These are phyloP conservation scores for Acronicta leporina DNA, from an alignment of 2,888 invertebrate species.

Conservation along the genomic window DNA sequence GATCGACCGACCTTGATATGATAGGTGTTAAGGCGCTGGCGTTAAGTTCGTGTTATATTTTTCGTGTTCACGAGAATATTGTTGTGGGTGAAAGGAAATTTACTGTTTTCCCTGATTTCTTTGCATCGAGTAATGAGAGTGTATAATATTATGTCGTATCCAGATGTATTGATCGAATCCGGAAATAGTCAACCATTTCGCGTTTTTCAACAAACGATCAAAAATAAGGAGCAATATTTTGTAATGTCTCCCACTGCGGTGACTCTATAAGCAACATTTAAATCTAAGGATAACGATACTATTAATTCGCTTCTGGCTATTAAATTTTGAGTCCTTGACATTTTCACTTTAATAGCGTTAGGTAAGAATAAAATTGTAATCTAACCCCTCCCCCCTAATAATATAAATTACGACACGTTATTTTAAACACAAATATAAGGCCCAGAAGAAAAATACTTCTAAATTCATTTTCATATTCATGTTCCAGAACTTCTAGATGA, in stretches of 20 bases:
- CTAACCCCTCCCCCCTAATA: no score
- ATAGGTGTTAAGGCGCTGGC: constrained; percentile 35
- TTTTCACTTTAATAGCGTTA: not conserved
- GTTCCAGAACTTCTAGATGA: constrained; percentile 18
- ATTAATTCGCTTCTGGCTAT: constrained; percentile 17
- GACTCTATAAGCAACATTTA: constrained; percentile 44
- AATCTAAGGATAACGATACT: constrained; percentile 25
- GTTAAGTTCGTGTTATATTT: constrained; percentile 22
- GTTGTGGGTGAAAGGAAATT: constrained; percentile 19
- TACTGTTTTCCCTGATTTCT: constrained; percentile 5
- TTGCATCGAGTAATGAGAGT: constrained; percentile 3
- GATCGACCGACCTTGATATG: constrained; percentile 43
- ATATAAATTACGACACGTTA: no score
- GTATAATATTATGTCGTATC: no score
- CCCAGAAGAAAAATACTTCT: not conserved
- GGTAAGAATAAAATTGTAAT: no score
- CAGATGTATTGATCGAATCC: no score
- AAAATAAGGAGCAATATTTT: constrained; percentile 3
- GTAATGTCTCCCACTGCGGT: constrained; percentile 36
- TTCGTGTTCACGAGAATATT: constrained; percentile 15
- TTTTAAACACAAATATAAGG: no score
- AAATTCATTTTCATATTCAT: not conserved
- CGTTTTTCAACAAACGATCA: no score
- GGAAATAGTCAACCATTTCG: no score
- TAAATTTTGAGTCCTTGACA: not conserved